Conservation (phyloP, 2,888 invertebrate species). For the Sinodicranocentrus sp. region DNA sequence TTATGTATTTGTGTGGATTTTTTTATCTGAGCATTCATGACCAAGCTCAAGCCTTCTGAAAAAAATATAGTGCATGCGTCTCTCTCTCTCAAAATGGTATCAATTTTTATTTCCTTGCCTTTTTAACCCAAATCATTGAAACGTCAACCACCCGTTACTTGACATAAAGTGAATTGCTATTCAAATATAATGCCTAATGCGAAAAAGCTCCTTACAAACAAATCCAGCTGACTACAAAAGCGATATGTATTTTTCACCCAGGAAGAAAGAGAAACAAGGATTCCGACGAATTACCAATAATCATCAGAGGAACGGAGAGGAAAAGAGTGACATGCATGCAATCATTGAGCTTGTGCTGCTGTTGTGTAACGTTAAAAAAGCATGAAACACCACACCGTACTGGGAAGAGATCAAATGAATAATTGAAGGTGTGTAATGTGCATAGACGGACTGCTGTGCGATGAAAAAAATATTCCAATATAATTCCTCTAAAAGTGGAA, state of each 20-base stretch:
- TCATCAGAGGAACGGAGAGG: conserved; percentile 15
- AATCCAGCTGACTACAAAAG: neutral
- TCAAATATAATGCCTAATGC: no score
- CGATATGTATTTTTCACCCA: neutral
- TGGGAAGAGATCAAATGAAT: conserved; percentile 53
- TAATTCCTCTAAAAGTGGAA: no score
- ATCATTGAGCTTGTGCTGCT: conserved; percentile 38
- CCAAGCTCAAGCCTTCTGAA: neutral
- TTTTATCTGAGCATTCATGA: no score
- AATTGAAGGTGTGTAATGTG: conserved; percentile 58
- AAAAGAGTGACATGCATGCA: conserved; percentile 58
- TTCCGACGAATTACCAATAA: conserved; percentile 57
- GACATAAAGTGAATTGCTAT: no score
- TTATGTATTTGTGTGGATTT: no score
- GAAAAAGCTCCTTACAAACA: no score
- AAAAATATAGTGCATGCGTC: neutral
- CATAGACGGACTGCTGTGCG: conserved; percentile 36
- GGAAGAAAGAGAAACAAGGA: conserved; percentile 35
- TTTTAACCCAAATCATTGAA: conserved; percentile 58
- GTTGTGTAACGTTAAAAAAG: conserved; percentile 48
- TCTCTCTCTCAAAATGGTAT: conserved; percentile 40
- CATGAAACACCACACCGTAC: conserved; percentile 43
- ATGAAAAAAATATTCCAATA: neutral
- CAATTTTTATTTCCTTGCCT: conserved; percentile 32
- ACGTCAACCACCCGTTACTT: conserved; percentile 57